Evolutionary conservation across 2,888 invertebrate genomes (phyloP).

Genomic region (Drosophila mercatorum): DNA sequence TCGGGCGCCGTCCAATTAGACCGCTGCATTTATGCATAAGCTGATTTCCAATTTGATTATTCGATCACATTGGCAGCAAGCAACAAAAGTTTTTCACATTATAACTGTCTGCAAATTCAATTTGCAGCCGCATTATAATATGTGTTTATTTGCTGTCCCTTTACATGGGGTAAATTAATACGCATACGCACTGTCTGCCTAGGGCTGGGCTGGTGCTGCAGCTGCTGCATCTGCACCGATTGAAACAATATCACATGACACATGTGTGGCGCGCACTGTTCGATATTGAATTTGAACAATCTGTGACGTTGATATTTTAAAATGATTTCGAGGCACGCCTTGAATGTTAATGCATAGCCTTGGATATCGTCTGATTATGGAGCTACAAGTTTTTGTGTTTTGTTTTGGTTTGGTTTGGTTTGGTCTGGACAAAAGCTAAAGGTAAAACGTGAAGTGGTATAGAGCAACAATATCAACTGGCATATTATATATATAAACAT

Average conservation of each 20-base stretch:
- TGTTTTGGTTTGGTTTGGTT: slow-evolving; percentile 9
- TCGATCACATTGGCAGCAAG: background rate
- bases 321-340: slow-evolving; percentile 63
- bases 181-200: slow-evolving; percentile 38
- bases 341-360: slow-evolving; percentile 71
- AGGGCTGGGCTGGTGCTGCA: slow-evolving; percentile 5
- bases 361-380: slow-evolving; percentile 48
- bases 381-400: slow-evolving; percentile 36
- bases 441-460: slow-evolving; percentile 50
- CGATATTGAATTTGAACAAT: slow-evolving; percentile 28
- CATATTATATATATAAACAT: slow-evolving; percentile 1
- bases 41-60: background rate
- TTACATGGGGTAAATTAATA: slow-evolving; percentile 8
- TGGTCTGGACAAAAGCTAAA: slow-evolving; percentile 48
- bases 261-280: background rate
- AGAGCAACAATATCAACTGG: slow-evolving; percentile 27
- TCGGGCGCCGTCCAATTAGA: slow-evolving; percentile 4
- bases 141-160: background rate
- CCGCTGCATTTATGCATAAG: background rate
- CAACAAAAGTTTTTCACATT: background rate
- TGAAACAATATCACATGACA: background rate
- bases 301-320: slow-evolving; percentile 70
- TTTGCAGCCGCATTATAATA: background rate
- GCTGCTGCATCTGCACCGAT: background rate
- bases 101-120: background rate